A percentile compares a stretch with the other conserved stretches of the same genome.
These are phyloP conservation scores for Peromyscus californicus DNA, from an alignment of 2,113 vertebrate genomes.

Conservation along the genomic window DNA sequence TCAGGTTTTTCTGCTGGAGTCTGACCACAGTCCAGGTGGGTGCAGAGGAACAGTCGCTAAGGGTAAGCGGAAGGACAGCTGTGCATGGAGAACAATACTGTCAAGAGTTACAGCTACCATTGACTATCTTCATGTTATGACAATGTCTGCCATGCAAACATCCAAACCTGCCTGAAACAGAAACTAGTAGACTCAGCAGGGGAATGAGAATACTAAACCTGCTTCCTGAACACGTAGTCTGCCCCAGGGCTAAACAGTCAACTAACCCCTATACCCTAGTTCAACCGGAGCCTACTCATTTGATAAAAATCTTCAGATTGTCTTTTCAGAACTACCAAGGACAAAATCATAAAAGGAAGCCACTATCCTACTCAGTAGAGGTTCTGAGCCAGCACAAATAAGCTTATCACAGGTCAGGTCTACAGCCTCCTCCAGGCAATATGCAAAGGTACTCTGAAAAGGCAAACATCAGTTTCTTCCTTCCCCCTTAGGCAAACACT, in stretches of 20 bases:
- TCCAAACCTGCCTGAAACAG: neutral
- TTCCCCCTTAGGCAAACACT: neutral
- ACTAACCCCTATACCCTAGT: neutral
- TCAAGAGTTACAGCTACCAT: neutral
- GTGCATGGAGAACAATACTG: neutral
- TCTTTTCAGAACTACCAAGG: constrained; percentile 28
- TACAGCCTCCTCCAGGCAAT: neutral
- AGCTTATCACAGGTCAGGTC: neutral
- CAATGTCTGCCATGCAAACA: neutral
- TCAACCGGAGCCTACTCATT: neutral
- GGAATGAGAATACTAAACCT: neutral
- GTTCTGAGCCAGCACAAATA: neutral
- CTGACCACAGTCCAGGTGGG: neutral
- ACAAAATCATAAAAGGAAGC: neutral
- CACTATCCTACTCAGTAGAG: neutral
- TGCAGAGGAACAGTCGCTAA: neutral
- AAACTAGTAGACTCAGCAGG: neutral
- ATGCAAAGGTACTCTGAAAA: neutral
- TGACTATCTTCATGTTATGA: neutral
- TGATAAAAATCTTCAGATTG: neutral
- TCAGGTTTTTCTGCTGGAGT: constrained; percentile 12
- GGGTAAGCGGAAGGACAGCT: neutral
- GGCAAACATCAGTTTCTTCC: neutral
- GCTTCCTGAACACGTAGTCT: neutral
- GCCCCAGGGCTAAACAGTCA: neutral